phyloP scores from a whole-genome alignment of 2,797 vertebrate species.

The Hypotaenidia philippensis region DNA sequence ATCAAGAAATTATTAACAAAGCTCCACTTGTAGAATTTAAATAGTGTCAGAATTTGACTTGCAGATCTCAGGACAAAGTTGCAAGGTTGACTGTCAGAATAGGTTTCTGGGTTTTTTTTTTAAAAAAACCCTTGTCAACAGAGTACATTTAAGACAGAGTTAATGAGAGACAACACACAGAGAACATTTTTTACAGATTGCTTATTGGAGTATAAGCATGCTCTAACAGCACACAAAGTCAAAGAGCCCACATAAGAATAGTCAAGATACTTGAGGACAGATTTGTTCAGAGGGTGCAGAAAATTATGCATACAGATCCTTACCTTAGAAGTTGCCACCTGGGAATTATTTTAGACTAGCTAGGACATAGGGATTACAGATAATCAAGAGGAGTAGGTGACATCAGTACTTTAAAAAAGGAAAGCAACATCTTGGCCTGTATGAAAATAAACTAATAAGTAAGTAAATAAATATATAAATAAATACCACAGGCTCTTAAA shows the following conservation, averaged over 20 bases:
- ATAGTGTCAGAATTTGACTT: conserved; percentile 52
- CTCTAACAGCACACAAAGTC: conserved; percentile 53
- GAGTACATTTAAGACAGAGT: conserved; percentile 35
- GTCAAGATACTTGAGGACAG: conserved; percentile 10
- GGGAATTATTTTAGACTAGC: neutral
- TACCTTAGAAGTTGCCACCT: neutral
- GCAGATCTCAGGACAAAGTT: conserved; percentile 46
- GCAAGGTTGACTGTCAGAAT: conserved; percentile 50
- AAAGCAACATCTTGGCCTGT: neutral
- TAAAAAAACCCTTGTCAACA: conserved; percentile 29
- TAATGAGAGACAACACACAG: conserved; percentile 54
- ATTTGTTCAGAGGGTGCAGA: conserved; percentile 33
- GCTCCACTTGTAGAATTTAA: conserved; percentile 24
- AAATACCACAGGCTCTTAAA: neutral
- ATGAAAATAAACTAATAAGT: too few relatives aligned
- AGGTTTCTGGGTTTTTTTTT: neutral
- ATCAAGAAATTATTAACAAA: conserved; percentile 53
- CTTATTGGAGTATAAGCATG: conserved; percentile 40
- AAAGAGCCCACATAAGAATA: conserved; percentile 50
- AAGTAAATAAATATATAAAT: too few relatives aligned
- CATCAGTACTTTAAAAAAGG: neutral
- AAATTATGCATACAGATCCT: neutral
- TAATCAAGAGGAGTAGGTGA: fast-evolving
- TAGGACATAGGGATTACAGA: neutral
- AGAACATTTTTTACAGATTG: conserved; percentile 51